These are phyloP conservation scores for Myocastor coypus DNA, from an alignment of 2,113 vertebrate genomes.

Conservation along the genomic window DNA sequence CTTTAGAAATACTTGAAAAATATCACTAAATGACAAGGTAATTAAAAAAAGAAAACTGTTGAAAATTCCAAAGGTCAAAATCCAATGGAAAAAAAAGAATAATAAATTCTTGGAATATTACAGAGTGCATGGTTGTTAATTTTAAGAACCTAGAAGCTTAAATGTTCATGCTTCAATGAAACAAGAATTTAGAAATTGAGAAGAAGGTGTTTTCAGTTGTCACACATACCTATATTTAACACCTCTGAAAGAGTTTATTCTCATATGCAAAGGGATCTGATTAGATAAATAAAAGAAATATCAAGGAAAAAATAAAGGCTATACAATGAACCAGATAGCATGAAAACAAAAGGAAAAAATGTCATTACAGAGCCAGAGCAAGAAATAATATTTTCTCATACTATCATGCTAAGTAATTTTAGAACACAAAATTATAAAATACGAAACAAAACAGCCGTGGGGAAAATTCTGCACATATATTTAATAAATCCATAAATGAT, in stretches of 20 bases:
- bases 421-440: slow-evolving; percentile 8
- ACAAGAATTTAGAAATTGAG: not conserved
- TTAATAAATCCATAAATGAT: not conserved
- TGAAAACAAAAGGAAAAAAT: not conserved
- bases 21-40: not conserved
- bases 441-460: not conserved
- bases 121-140: not conserved
- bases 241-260: not conserved
- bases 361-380: not conserved
- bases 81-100: not conserved
- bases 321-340: not conserved
- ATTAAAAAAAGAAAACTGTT: not conserved
- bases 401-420: not conserved
- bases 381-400: not conserved
- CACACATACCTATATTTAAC: not conserved
- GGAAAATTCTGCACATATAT: not conserved
- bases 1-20: slow-evolving; percentile 22
- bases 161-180: not conserved
- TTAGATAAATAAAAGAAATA: not conserved
- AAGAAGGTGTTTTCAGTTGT: not conserved
- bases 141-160: not conserved
- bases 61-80: not conserved
- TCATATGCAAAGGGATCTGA: not conserved
- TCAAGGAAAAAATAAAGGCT: not conserved
- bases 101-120: not conserved